Base-by-base conservation (phyloP, 37 sponge, comb jelly and placozoan species). In the Hexactinellida sp. region DNA sequence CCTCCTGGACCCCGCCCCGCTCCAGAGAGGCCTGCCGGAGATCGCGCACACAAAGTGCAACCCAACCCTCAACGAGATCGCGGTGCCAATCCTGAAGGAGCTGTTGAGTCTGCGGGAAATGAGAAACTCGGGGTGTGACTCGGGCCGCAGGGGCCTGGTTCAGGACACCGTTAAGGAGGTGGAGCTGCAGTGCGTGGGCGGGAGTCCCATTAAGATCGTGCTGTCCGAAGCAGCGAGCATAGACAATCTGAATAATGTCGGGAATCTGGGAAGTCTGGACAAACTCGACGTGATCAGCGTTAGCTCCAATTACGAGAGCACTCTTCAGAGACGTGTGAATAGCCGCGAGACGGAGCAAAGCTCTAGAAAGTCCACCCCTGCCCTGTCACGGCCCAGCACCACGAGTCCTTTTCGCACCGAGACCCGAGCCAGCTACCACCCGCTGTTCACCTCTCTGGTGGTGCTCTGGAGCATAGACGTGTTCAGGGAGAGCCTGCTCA, bases 391-490 rank as follows among this genome's bases (percentile, higher is more conserved):
- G 5, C 28, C 76, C 30, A 25, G 28, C 76, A n/a, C 1, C 3
- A 25, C 28, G 19, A 63, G 76, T n/a, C 21, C 30, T 5, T 63
- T 63, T 23, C 3, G 76, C 19, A 63, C 3, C 3, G 76, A 63
- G 76, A 63, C 76, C 34, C 3, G 76, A 63, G 76, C 76, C 13
- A 63, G 76, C 76, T 63, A 63, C 34, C 76, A 63, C 34, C 76
- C 76, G 3, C 13, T 63, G 19, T 63, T 63, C 34, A 63, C 76
- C 34, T 25, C 28, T 63, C 21, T 63, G 3, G 76, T 63, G 19
- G 76, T n/a, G 1, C 76, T 63, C 32, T 63, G 76, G 76, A 63
- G 76, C 34, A 63, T 63, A 3, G 76, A 63, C 13, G 32, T n/a
- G 76, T 63, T 63, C 30, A 63, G 76, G 13, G 76, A 63, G 76